A percentile compares a stretch with the other conserved stretches of the same genome.
These are phyloP conservation scores for Phalangium opilio DNA, from an alignment of 2,888 invertebrate genomes.

Conservation along the genomic window DNA sequence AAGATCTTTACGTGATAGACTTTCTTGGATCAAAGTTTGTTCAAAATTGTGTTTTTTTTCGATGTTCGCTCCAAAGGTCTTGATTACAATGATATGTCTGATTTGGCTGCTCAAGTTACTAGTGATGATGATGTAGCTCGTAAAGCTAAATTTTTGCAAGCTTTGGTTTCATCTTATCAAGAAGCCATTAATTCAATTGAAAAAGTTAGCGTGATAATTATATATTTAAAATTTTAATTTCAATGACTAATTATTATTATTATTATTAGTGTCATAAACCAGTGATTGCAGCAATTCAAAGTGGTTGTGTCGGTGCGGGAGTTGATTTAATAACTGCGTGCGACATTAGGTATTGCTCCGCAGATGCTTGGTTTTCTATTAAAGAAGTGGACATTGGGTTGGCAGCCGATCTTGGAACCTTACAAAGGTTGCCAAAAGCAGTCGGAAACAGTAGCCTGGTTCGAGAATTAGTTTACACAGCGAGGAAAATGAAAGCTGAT, in stretches of 20 bases:
- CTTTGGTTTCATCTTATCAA: not conserved
- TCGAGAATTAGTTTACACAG: constrained; percentile 75
- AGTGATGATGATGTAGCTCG: not conserved
- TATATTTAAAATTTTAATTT: too few species aligned
- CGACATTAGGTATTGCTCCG: constrained; percentile 79
- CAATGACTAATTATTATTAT: not conserved
- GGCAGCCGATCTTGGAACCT: constrained; percentile 86
- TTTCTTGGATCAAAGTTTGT: not conserved
- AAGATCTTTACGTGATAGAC: too few species aligned
- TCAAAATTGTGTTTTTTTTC: not conserved
- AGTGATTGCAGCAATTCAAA: constrained; percentile 72
- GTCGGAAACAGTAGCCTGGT: constrained; percentile 73
- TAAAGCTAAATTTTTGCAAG: not conserved
- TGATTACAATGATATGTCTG: not conserved
- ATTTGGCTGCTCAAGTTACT: not conserved
- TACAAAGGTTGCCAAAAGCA: constrained; percentile 81
- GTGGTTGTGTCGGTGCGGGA: constrained; percentile 79
- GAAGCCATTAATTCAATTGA: not conserved
- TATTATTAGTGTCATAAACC: constrained; percentile 61
- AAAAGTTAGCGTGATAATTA: not conserved
- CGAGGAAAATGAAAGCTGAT: constrained; percentile 55
- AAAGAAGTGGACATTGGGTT: constrained; percentile 62
- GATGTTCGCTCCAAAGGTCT: not conserved
- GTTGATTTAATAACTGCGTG: constrained; percentile 73
- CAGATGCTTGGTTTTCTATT: constrained; percentile 79